These are phyloP conservation scores for Spilosoma lubricipeda DNA, from an alignment of 2,888 invertebrate species.

Conservation along the genomic window DNA sequence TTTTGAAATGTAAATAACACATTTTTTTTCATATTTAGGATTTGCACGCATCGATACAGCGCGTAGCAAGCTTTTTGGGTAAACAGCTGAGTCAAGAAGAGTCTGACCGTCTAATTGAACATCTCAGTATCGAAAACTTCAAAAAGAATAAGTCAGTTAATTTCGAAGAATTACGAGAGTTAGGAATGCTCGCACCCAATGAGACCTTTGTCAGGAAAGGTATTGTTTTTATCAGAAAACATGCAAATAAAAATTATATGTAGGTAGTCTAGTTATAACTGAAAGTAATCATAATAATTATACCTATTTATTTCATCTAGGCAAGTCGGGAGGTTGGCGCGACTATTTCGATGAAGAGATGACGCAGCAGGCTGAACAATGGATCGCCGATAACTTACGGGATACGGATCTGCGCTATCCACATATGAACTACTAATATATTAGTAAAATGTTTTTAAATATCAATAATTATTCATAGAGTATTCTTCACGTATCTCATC, in stretches of 20 bases:
- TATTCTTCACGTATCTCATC: too few relatives aligned
- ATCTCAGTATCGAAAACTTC: slow-evolving; percentile 91
- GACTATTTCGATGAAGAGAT: slow-evolving; percentile 88
- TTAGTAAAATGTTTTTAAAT: neutral
- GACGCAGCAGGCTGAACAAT: slow-evolving; percentile 86
- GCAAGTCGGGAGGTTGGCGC: slow-evolving; percentile 82
- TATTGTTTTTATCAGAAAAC: slow-evolving; percentile 13
- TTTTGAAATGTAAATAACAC: too few relatives aligned
- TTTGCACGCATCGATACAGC: slow-evolving; percentile 67
- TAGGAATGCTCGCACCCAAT: slow-evolving; percentile 23
- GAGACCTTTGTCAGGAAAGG: slow-evolving; percentile 48
- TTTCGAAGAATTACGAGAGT: slow-evolving; percentile 28
- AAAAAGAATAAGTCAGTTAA: slow-evolving; percentile 86
- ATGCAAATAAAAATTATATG: neutral
- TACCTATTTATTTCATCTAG: slow-evolving; percentile 8
- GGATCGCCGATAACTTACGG: slow-evolving; percentile 87
- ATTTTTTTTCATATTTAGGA: slow-evolving; percentile 35
- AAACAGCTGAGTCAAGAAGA: slow-evolving; percentile 61
- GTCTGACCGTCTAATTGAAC: slow-evolving; percentile 83
- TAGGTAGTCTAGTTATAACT: neutral
- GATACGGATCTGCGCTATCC: slow-evolving; percentile 81
- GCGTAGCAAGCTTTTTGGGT: slow-evolving; percentile 85
- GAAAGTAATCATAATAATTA: neutral
- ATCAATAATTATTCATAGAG: too few relatives aligned
- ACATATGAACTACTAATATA: slow-evolving; percentile 23